Evolutionary conservation across 2,797 vertebrate genomes (phyloP).

Genomic region (Ctenochaetus hawaiiensis): DNA sequence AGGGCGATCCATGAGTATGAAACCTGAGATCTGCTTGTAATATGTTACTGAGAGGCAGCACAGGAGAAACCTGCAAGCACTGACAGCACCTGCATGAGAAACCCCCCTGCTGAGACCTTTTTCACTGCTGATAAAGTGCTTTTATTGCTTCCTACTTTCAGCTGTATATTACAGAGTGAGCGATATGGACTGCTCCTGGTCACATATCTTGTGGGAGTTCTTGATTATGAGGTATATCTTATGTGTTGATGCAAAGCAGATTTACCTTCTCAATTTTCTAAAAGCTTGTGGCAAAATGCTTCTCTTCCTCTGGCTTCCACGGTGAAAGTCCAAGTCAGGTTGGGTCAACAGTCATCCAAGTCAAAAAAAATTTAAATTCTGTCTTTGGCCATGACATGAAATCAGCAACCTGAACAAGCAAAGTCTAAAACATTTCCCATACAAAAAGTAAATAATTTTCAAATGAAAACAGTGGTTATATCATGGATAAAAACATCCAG

Average conservation of each 20-base stretch:
- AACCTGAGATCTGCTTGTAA: background rate
- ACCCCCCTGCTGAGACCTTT: slow-evolving; percentile 19
- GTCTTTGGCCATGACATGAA: background rate
- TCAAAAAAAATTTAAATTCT: slow-evolving; percentile 13
- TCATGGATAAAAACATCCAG: too few species aligned
- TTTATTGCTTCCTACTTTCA: slow-evolving; percentile 48
- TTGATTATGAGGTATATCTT: slow-evolving; percentile 44
- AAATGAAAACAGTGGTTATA: too few species aligned
- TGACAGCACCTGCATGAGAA: slow-evolving; percentile 20
- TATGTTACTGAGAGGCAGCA: slow-evolving; percentile 12
- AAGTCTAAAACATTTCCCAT: background rate
- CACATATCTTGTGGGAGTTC: slow-evolving; percentile 41
- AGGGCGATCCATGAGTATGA: background rate
- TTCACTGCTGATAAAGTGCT: slow-evolving; percentile 34
- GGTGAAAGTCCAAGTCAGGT: slow-evolving; percentile 17
- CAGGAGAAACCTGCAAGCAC: slow-evolving; percentile 16
- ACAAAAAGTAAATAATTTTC: too few species aligned
- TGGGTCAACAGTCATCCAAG: slow-evolving; percentile 13
- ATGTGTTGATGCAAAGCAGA: slow-evolving; percentile 45
- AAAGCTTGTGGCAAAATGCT: slow-evolving; percentile 28
- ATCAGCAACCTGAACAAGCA: background rate
- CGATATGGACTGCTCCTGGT: slow-evolving; percentile 34
- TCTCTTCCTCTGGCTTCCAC: background rate
- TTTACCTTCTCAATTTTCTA: slow-evolving; percentile 54
- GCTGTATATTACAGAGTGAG: slow-evolving; percentile 43